These are phyloP conservation scores for Hippolais icterina DNA, from an alignment of 2,113 vertebrate genomes.

Conservation along the genomic window DNA sequence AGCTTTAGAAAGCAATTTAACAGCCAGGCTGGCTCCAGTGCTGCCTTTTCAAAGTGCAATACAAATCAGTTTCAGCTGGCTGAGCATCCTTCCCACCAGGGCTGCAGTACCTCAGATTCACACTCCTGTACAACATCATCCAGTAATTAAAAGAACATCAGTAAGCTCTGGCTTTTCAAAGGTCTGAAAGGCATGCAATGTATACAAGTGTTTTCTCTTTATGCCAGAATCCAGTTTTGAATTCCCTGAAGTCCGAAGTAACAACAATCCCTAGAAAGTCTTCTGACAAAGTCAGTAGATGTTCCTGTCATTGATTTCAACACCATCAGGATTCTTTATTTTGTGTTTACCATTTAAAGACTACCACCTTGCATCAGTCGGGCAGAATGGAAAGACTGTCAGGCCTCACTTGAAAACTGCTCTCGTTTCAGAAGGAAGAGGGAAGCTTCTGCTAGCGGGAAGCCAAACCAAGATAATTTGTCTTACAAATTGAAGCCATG, in stretches of 20 bases:
- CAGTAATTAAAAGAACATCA: conserved; percentile 43
- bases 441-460: background rate
- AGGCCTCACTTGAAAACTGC: background rate
- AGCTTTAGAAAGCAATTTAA: conserved; percentile 5
- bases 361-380: accelerated
- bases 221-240: background rate
- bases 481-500: background rate
- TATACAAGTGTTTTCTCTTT: background rate
- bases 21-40: background rate
- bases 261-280: background rate
- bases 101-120: background rate
- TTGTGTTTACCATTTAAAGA: background rate
- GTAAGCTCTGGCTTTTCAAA: background rate
- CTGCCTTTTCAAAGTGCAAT: conserved; percentile 31
- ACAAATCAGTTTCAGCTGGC: conserved; percentile 28
- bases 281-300: background rate
- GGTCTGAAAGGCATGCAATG: background rate
- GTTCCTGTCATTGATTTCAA: background rate
- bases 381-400: background rate
- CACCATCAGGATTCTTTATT: background rate
- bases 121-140: background rate
- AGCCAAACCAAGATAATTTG: background rate
- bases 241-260: background rate
- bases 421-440: background rate
- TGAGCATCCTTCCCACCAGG: conserved; percentile 33